phyloP scores from a whole-genome alignment of 2,888 invertebrate genomes.

The Epinotia bilunana region DNA sequence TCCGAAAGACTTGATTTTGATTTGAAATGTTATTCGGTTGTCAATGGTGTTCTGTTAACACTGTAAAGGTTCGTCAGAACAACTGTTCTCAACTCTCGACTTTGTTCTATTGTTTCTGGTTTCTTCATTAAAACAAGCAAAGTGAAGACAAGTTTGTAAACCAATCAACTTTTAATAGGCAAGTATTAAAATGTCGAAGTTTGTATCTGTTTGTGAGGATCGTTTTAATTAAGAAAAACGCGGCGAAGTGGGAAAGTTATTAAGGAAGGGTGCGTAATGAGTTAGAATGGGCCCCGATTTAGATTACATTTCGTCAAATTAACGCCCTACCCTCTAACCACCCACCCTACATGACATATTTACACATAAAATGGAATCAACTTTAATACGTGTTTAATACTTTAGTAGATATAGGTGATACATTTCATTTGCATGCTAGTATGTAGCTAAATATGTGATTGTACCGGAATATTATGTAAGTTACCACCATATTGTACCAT shows the following conservation, averaged over 20 bases:
- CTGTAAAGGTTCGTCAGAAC: slow-evolving; percentile 7
- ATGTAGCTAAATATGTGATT: too few species aligned
- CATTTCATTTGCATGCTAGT: too few species aligned
- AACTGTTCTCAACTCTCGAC: slow-evolving; percentile 10
- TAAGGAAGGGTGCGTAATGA: slow-evolving; percentile 44
- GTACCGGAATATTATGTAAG: too few species aligned
- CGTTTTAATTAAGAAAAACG: slow-evolving; percentile 50
- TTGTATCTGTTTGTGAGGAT: slow-evolving; percentile 48
- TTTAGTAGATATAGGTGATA: too few species aligned
- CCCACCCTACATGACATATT: too few species aligned
- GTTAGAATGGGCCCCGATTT: slow-evolving; percentile 55
- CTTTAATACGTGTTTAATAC: too few species aligned
- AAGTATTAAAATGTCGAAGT: slow-evolving; percentile 38
- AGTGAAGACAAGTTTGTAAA: slow-evolving; percentile 18
- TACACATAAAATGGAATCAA: too few species aligned
- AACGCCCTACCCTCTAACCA: slow-evolving; percentile 46
- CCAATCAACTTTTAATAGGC: slow-evolving; percentile 19
- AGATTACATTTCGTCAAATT: slow-evolving; percentile 65
- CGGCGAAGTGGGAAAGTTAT: slow-evolving; percentile 45
- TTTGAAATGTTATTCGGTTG: neutral
- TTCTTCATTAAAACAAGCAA: slow-evolving; percentile 18
- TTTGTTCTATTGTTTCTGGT: slow-evolving; percentile 15
- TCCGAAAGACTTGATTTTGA: neutral
- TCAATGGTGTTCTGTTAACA: neutral
- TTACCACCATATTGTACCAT: too few species aligned